Conservation (phyloP, 1,140 invertebrate species). For the Scaptomyza montana region DNA sequence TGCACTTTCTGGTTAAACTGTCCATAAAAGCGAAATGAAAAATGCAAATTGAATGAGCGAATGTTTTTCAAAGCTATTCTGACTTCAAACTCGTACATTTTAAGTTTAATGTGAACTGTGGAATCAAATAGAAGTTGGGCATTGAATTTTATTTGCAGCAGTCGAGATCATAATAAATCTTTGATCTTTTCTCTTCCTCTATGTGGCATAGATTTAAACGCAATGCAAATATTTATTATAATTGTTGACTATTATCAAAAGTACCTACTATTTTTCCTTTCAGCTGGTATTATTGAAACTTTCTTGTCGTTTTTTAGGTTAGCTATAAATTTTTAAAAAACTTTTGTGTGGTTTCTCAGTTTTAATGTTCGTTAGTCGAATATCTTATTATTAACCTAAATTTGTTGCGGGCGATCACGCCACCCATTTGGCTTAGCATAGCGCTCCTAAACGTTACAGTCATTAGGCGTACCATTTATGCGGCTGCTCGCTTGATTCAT, state of each 20-base stretch:
- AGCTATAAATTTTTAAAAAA: conserved; percentile 1
- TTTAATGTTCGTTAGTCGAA: conserved; percentile 52
- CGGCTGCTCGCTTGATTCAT: conserved; percentile 42
- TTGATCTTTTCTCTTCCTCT: too few relatives aligned
- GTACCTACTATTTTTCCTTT: neutral
- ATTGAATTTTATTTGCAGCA: neutral
- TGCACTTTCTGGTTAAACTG: conserved; percentile 43
- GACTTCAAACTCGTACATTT: conserved; percentile 16
- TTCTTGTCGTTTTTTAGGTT: neutral
- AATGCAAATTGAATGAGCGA: conserved; percentile 67
- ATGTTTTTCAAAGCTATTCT: neutral
- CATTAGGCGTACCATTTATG: conserved; percentile 49
- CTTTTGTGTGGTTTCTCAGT: conserved; percentile 43
- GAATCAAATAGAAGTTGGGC: neutral
- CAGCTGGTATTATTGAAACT: too few relatives aligned
- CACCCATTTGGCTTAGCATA: conserved; percentile 5
- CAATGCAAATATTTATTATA: conserved; percentile 70
- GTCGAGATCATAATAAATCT: too few relatives aligned
- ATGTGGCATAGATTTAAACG: conserved; percentile 35
- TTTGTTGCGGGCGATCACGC: conserved; percentile 23
- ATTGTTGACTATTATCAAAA: conserved; percentile 64
- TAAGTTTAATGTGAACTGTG: conserved; percentile 43
- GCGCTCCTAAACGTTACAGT: conserved; percentile 32
- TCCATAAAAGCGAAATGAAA: conserved; percentile 69
- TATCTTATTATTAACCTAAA: conserved; percentile 65